Evolutionary conservation across 2,797 vertebrate genomes (phyloP), one percentile per base, ranked within the genome.

Genomic region (Jordanella pulchra): DNA sequence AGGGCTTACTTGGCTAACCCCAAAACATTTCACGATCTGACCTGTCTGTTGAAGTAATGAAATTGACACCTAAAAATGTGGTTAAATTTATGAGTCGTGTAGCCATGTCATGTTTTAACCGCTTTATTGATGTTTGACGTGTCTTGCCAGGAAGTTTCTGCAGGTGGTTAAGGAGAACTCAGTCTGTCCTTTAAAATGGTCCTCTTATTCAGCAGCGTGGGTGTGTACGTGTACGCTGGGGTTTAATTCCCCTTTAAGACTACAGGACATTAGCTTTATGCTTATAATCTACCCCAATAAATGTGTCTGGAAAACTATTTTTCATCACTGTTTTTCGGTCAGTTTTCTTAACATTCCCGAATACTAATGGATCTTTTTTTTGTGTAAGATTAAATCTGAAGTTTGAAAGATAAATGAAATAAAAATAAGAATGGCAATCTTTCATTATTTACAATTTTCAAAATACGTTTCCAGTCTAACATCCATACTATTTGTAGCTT

Each of bases 1-100:
- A 75, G 18, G 27, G 48, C 65, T 72, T 73, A 73, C 23, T 72
- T n/a, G 1, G 86, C 84, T 83, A 85, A 65, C 66, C 51, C 35
- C 5, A 28, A 76, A 55, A 50, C 44, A 60, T 73, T 69, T 72
- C 64, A 17, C 55, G 65, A 61, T 66, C 48, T 65, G 47, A 70
- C 65, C 0, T 54, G 56, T 55, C 66, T 80, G 30, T 28, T 73
- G 50, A 14, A 21, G 7, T 2, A 7, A 56, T 35, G 0, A 56
- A 12, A 9, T 1, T 4, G 7, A 1, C 2, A 18, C 10, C 28
- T 0, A 50, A 7, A 50, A 7, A 30, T 12, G 1, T 21, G 1
- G 0, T 13, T 67, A 42, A 18, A 56, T 44, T 1, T 2, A 32
- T 4, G 11, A 1, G 32, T n/a, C 68, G 13, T 72, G 4, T 4